Base-by-base conservation (phyloP, 2,113 vertebrate species). In the Mohoua ochrocephala region DNA sequence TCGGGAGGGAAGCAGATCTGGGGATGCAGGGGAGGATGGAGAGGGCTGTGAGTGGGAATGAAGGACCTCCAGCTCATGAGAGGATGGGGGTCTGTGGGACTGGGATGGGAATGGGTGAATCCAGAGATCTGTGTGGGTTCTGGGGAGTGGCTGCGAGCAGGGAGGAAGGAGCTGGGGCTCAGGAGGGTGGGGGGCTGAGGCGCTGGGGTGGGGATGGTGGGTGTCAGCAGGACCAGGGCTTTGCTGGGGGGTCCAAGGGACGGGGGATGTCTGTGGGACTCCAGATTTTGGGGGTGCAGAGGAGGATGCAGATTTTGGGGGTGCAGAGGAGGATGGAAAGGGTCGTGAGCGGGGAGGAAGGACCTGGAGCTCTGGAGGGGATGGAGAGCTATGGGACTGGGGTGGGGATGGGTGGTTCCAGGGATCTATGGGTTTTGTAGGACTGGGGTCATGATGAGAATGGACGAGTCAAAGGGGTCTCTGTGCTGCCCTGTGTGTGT, bases 351-450 rank as follows among this genome's bases (percentile, higher is more conserved):
- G 0, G 20, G 15, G 4, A 8, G 42, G 68, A 53, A 30, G 45
- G 39, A 33, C 15, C 17, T 42, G 70, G 21, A 37, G 30, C 9
- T 49, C 18, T 9, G 52, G 47, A 52, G 33, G 5, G 41, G 18
- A 2, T 67, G 61, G 30, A 15, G 13, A 2, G 3, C 21, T 64
- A 0, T 15, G 30, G 13, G 30, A 4, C 13, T 15, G 23, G 6
- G 15, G 5, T 59, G 19, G 31, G 19, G 2, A 14, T 42, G 27
- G 16, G 22, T 7, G n/a, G 42, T 35, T 33, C 13, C 13, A 31
- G 28, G 18, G 15, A 7, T 54, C 44, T 4, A 1, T 31, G 31
- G 22, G 2, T 27, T 73, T 37, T 73, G 7, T 50, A 31, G 60
- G 26, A 2, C 14, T 37, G 15, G n/a, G 23, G 14, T 7, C 5